Evolutionary conservation across 1,140 invertebrate species (phyloP).

Genomic region (Dendrolimus punctatus): DNA sequence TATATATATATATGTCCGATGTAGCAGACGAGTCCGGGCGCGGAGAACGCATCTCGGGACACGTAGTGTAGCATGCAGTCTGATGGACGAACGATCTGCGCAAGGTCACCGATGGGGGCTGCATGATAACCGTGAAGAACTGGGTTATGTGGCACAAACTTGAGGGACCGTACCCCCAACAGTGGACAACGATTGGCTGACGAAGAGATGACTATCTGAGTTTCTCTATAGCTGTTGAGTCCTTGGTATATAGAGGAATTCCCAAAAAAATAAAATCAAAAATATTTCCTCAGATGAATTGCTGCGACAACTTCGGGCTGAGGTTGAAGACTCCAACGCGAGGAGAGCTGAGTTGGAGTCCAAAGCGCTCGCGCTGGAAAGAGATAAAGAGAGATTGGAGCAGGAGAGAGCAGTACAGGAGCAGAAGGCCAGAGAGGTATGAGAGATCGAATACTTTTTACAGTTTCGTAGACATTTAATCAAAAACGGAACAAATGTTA

Average conservation of each 20-base stretch:
- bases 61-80: too few species aligned
- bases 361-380: conserved; percentile 37
- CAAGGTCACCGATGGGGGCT: too few species aligned
- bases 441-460: not conserved
- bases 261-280: not conserved
- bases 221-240: not conserved
- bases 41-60: too few species aligned
- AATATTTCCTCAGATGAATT: conserved; percentile 43
- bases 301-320: conserved; percentile 35
- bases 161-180: too few species aligned
- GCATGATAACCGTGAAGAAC: too few species aligned
- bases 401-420: conserved; percentile 48
- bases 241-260: not conserved
- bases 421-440: conserved; percentile 57
- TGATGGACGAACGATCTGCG: too few species aligned
- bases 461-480: too few species aligned
- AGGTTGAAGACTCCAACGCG: conserved; percentile 44
- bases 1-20: too few species aligned
- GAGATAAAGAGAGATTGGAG: conserved; percentile 48
- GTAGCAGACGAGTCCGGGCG: too few species aligned
- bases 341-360: conserved; percentile 49
- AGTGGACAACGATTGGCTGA: not conserved
- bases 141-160: too few species aligned
- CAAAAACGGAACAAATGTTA: too few species aligned
- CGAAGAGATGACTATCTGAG: not conserved